Conservation (phyloP, 1,140 invertebrate species). For the Anagrus nilaparvatae region DNA sequence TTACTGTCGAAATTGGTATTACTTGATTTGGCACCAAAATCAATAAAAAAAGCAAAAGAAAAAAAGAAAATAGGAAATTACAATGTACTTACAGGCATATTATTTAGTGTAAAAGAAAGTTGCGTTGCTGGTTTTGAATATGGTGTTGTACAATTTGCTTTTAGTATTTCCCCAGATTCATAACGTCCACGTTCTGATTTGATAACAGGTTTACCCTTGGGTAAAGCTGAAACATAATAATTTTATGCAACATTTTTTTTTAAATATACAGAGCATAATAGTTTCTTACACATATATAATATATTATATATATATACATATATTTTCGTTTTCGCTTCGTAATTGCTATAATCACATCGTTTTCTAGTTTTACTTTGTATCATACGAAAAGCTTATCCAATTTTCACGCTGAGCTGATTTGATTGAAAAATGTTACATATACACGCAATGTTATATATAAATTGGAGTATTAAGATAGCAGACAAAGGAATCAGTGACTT, state of each 20-base stretch:
- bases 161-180: slow-evolving; percentile 59
- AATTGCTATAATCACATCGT: slow-evolving; percentile 17
- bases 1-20: too few species aligned
- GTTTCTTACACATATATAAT: slow-evolving; percentile 4
- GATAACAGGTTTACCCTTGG: slow-evolving; percentile 32
- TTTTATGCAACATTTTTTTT: too few species aligned
- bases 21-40: too few species aligned
- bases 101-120: slow-evolving; percentile 63
- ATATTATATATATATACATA: not conserved
- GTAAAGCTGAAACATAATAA: slow-evolving; percentile 37
- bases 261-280: slow-evolving; percentile 5
- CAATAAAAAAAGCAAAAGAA: too few species aligned
- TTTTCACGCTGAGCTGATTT: slow-evolving; percentile 20
- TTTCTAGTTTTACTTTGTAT: slow-evolving; percentile 14
- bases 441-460: too few species aligned
- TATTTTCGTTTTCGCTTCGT: slow-evolving; percentile 2
- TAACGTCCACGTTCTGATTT: slow-evolving; percentile 56
- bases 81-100: slow-evolving; percentile 56
- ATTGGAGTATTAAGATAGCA: too few species aligned
- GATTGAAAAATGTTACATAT: slow-evolving; percentile 8
- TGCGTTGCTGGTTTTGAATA: slow-evolving; percentile 57
- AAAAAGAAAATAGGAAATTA: too few species aligned
- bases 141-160: slow-evolving; percentile 67
- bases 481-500: too few species aligned
- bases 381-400: slow-evolving; percentile 26